These are phyloP conservation scores for Agriopis marginaria DNA, from an alignment of 2,888 invertebrate genomes.

Conservation along the genomic window DNA sequence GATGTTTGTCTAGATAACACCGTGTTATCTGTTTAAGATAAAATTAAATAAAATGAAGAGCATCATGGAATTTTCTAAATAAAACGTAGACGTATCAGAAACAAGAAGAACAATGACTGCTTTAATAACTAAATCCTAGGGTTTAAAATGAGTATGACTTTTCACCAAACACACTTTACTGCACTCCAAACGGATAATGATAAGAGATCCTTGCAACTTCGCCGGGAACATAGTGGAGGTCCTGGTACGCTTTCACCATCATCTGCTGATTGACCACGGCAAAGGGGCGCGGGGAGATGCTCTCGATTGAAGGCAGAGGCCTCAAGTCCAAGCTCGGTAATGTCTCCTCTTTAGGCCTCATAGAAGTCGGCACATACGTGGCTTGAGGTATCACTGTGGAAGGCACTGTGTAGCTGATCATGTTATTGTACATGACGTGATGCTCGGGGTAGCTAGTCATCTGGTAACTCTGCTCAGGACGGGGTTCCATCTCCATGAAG, in stretches of 20 bases:
- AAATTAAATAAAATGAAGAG: no score
- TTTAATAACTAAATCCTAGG: slow-evolving; percentile 33
- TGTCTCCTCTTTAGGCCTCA: slow-evolving; percentile 73
- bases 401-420: slow-evolving; percentile 76
- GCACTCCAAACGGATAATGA: slow-evolving; percentile 80
- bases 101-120: slow-evolving; percentile 36
- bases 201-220: slow-evolving; percentile 80
- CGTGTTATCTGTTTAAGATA: not conserved
- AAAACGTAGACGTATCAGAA: slow-evolving; percentile 6
- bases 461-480: slow-evolving; percentile 70
- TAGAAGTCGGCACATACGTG: slow-evolving; percentile 65
- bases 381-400: slow-evolving; percentile 63
- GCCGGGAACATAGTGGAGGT: slow-evolving; percentile 76
- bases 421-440: slow-evolving; percentile 78
- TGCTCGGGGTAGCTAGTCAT: slow-evolving; percentile 74
- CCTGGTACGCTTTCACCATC: slow-evolving; percentile 83
- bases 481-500: slow-evolving; percentile 73
- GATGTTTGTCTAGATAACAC: no score
- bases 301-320: slow-evolving; percentile 81
- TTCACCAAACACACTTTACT: slow-evolving; percentile 51
- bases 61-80: not conserved
- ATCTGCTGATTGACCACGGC: slow-evolving; percentile 81
- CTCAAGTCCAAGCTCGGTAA: slow-evolving; percentile 70
- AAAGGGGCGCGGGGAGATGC: slow-evolving; percentile 79
- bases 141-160: slow-evolving; percentile 23